Evolutionary conservation across 64 coral and sea anemone genomes (phyloP).

Genomic region (Stichodactyla mertensii): DNA sequence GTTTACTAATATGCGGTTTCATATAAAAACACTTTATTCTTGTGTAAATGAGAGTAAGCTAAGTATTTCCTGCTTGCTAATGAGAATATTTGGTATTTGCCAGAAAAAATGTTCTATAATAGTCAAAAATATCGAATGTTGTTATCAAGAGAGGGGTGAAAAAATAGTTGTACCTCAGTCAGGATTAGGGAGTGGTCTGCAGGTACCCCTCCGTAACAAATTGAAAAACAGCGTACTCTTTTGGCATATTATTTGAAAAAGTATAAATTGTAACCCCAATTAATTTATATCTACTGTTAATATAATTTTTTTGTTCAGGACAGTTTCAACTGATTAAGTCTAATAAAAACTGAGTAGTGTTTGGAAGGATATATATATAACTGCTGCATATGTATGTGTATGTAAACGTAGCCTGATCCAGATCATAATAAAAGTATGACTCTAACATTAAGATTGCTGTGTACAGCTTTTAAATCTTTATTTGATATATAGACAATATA

Average conservation of each 20-base stretch:
- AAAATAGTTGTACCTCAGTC: not conserved
- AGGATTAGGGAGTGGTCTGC: not conserved
- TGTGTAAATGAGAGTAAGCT: not conserved
- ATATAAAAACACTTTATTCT: not conserved
- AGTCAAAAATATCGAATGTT: not conserved
- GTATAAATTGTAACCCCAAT: not conserved
- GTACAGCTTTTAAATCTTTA: too few species aligned
- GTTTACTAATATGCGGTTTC: not conserved
- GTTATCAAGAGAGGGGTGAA: not conserved
- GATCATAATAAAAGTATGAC: too few species aligned
- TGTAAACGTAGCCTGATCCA: too few species aligned
- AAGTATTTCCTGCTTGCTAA: constrained; percentile 5
- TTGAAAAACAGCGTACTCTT: not conserved
- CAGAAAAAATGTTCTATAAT: not conserved
- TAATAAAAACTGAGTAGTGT: too few species aligned
- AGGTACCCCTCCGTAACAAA: not conserved
- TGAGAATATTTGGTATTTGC: constrained; percentile 18
- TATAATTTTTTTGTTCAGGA: too few species aligned
- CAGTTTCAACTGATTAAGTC: too few species aligned
- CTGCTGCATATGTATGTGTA: too few species aligned
- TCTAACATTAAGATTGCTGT: too few species aligned
- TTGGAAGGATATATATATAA: too few species aligned
- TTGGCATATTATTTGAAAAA: not conserved
- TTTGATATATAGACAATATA: too few species aligned
- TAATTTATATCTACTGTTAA: not conserved